phyloP scores from a whole-genome alignment of 2,113 vertebrate genomes.

The Leucopsar rothschildi region DNA sequence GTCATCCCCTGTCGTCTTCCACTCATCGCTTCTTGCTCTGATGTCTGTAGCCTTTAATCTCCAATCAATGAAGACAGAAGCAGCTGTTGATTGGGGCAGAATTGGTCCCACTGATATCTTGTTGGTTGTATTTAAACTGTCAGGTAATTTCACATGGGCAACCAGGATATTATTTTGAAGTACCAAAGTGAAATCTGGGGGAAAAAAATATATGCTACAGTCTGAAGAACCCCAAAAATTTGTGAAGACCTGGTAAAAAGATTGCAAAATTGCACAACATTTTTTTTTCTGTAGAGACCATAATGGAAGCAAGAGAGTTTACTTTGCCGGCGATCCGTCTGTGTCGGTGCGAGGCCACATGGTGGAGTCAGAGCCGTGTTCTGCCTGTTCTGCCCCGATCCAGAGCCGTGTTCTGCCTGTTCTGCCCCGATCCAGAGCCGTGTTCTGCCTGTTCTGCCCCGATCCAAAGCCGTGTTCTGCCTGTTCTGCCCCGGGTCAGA shows the following conservation, averaged over 20 bases:
- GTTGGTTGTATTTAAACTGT: neutral
- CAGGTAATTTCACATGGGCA: neutral
- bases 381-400: neutral
- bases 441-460: neutral
- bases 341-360: neutral
- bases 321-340: fast-evolving
- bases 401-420: too few species aligned
- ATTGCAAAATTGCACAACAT: neutral
- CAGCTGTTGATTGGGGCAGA: neutral
- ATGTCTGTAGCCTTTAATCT: neutral
- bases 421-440: too few species aligned
- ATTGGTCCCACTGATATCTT: neutral
- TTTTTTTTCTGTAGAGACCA: neutral
- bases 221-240: neutral
- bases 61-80: neutral
- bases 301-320: neutral
- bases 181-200: fast-evolving
- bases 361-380: slow-evolving; percentile 8
- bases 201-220: neutral
- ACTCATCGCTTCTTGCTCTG: neutral
- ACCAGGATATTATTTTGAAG: neutral
- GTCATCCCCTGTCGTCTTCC: neutral
- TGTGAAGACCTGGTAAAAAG: neutral
- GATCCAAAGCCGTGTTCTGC: too few species aligned
- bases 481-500: too few species aligned